A percentile compares a stretch with the other conserved stretches of the same genome.
phyloP scores from a whole-genome alignment of 2,113 vertebrate species.

The Pituophis catenifer region DNA sequence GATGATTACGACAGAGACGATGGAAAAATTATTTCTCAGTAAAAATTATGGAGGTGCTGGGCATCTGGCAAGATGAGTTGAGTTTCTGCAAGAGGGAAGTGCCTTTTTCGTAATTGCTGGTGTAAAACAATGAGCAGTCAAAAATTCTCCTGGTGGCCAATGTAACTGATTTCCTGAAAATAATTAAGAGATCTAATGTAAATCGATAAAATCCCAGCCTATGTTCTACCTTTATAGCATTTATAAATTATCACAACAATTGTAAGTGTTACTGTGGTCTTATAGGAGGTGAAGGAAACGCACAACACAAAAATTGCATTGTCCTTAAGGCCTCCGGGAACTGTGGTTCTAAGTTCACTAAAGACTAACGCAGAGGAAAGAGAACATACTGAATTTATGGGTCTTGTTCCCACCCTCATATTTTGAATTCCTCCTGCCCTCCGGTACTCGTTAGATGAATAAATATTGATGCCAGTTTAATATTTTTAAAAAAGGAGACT shows the following conservation, averaged over 20 bases:
- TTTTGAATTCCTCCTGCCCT: too few relatives aligned
- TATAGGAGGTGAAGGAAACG: background rate
- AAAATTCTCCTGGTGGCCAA: background rate
- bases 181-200: background rate
- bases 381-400: background rate
- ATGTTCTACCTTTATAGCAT: background rate
- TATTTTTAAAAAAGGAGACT: constrained; percentile 1
- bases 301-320: background rate
- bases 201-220: background rate
- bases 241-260: background rate
- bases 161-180: background rate
- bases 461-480: background rate
- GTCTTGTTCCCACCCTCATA: background rate
- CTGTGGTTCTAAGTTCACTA: background rate
- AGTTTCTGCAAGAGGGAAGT: background rate
- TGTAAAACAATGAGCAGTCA: background rate
- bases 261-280: background rate
- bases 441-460: constrained; percentile 11
- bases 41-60: background rate
- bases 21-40: background rate
- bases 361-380: background rate
- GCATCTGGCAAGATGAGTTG: background rate
- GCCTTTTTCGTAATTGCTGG: background rate
- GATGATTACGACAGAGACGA: background rate
- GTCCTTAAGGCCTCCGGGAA: background rate